Evolutionary conservation across 2,888 invertebrate species (phyloP).

Genomic region (Leucozona laternaria): DNA sequence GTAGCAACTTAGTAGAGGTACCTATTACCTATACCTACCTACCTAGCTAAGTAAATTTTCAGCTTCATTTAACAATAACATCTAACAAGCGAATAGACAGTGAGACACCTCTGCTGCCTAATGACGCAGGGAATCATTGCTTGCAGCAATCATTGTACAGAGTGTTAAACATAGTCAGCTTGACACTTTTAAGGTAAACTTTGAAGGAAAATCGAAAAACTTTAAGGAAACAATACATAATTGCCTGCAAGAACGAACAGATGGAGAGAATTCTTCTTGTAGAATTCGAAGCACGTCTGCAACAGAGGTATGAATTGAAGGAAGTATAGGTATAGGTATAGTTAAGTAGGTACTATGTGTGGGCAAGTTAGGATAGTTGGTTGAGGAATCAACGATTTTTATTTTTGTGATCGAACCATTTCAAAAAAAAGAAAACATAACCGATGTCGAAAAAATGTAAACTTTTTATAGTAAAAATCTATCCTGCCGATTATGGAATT

Average conservation of each 20-base stretch:
- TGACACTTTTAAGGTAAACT: constrained; percentile 15
- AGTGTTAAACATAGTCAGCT: constrained; percentile 16
- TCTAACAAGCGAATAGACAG: constrained; percentile 12
- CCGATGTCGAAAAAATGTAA: too few relatives aligned
- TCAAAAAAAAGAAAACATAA: too few relatives aligned
- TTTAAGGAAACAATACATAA: constrained; percentile 1
- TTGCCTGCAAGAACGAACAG: neutral
- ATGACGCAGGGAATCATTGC: constrained; percentile 30
- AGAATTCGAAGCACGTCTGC: neutral
- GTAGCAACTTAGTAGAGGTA: too few relatives aligned
- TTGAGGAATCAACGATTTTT: too few relatives aligned
- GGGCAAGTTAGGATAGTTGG: too few relatives aligned
- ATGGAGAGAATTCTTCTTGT: neutral
- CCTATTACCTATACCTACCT: neutral
- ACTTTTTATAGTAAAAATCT: too few relatives aligned
- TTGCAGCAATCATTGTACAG: constrained; percentile 21
- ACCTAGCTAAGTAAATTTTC: constrained; percentile 15
- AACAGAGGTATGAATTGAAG: neutral
- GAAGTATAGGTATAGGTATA: too few relatives aligned
- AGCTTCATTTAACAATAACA: constrained; percentile 34
- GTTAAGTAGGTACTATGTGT: too few relatives aligned
- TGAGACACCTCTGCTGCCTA: neutral
- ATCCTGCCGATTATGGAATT: too few relatives aligned
- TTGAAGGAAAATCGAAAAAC: neutral
- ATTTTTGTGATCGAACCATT: too few relatives aligned